These are phyloP conservation scores for Brachystomella parvula DNA, from an alignment of 1,140 invertebrate species.

Conservation along the genomic window DNA sequence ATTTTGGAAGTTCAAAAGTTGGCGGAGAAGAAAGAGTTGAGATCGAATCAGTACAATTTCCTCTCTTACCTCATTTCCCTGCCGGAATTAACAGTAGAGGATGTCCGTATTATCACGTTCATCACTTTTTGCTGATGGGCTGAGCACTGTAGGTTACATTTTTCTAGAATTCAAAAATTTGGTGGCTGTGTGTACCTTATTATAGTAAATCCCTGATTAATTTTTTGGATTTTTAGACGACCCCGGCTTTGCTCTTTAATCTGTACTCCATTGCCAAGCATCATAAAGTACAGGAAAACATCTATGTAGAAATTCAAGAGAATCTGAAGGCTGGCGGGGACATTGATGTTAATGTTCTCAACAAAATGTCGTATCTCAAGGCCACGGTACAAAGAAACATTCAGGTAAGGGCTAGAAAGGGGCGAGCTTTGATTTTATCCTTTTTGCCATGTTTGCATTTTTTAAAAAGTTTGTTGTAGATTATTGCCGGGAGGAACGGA, in stretches of 20 bases:
- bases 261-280: conserved; percentile 46
- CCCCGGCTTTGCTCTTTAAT: conserved; percentile 44
- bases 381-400: conserved; percentile 54
- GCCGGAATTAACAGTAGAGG: conserved; percentile 44
- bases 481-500: conserved; percentile 50
- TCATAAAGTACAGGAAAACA: conserved; percentile 45
- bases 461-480: conserved; percentile 18
- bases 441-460: conserved; percentile 2
- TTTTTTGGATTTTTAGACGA: conserved; percentile 41
- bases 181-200: conserved; percentile 1
- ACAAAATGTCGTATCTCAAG: conserved; percentile 48
- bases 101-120: conserved; percentile 46
- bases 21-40: conserved; percentile 39
- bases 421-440: not conserved
- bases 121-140: conserved; percentile 51
- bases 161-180: not conserved
- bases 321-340: conserved; percentile 34
- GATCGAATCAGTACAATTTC: conserved; percentile 45
- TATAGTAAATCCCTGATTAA: not conserved
- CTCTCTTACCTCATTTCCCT: conserved; percentile 46
- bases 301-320: conserved; percentile 45
- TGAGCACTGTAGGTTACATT: conserved; percentile 46
- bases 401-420: conserved; percentile 42
- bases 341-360: conserved; percentile 43
- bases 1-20: conserved; percentile 37